phyloP scores from a whole-genome alignment of 2,113 vertebrate species.

The Alouatta palliata region DNA sequence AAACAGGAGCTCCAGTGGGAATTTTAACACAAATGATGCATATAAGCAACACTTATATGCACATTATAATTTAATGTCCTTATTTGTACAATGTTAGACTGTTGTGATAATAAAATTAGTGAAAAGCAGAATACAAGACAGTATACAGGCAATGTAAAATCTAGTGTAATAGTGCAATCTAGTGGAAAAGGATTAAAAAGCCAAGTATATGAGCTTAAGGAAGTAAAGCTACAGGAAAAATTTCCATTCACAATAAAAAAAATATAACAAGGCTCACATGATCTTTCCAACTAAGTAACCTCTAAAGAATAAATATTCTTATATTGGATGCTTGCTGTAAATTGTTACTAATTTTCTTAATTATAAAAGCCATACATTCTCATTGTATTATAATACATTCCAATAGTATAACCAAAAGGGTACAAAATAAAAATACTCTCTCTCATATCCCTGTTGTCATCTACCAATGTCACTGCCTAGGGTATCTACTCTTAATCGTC shows the following conservation, averaged over 20 bases:
- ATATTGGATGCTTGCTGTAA: neutral
- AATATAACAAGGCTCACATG: neutral
- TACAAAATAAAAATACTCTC: neutral
- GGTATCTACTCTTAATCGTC: neutral
- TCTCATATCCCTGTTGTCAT: neutral
- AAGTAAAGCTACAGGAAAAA: neutral
- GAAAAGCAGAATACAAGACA: slow-evolving; percentile 26
- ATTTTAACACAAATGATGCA: neutral
- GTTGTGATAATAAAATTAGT: slow-evolving; percentile 49
- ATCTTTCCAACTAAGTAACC: neutral
- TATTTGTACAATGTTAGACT: neutral
- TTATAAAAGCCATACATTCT: neutral
- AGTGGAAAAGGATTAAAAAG: slow-evolving; percentile 62
- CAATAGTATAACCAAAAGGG: neutral
- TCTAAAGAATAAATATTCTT: slow-evolving; percentile 31
- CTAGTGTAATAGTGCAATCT: slow-evolving; percentile 60
- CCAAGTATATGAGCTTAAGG: neutral
- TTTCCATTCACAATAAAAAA: neutral
- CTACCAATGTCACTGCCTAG: neutral
- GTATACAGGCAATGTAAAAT: neutral
- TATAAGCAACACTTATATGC: neutral
- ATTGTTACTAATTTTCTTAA: neutral
- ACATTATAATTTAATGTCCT: neutral
- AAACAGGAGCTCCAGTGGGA: neutral
- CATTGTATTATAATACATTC: neutral